Evolutionary conservation across 2,113 vertebrate species (phyloP).

Genomic region (Spea bombifrons): DNA sequence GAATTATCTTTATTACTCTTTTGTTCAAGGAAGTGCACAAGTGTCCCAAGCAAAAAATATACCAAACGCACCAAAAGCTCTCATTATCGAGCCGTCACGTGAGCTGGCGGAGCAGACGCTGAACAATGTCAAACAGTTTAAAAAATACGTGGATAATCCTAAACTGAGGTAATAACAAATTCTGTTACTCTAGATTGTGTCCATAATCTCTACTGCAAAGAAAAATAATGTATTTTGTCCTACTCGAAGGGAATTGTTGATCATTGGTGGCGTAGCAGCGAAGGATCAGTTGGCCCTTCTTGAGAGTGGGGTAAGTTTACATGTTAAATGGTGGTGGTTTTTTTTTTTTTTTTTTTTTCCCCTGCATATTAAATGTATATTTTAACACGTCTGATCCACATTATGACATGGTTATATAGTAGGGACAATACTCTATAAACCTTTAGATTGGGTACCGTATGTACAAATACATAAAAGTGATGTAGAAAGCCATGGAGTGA

Average conservation of each 20-base stretch:
- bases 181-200: background rate
- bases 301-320: constrained; percentile 83
- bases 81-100: constrained; percentile 93
- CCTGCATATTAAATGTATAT: too few species aligned
- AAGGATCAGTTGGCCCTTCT: constrained; percentile 88
- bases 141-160: constrained; percentile 87
- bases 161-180: constrained; percentile 78
- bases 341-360: too few species aligned
- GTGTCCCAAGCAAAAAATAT: constrained; percentile 80
- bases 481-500: too few species aligned
- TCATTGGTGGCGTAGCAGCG: constrained; percentile 94
- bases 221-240: background rate
- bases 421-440: too few species aligned
- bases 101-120: constrained; percentile 94
- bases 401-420: too few species aligned
- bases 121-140: constrained; percentile 89
- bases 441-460: too few species aligned
- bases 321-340: too few species aligned
- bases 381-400: too few species aligned
- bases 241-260: constrained; percentile 81
- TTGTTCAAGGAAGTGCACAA: constrained; percentile 76
- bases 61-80: constrained; percentile 84
- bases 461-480: too few species aligned
- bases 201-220: background rate
- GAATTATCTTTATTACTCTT: too few species aligned